Evolutionary conservation across 2,113 vertebrate species (phyloP).

Genomic region (Rhineura floridana): DNA sequence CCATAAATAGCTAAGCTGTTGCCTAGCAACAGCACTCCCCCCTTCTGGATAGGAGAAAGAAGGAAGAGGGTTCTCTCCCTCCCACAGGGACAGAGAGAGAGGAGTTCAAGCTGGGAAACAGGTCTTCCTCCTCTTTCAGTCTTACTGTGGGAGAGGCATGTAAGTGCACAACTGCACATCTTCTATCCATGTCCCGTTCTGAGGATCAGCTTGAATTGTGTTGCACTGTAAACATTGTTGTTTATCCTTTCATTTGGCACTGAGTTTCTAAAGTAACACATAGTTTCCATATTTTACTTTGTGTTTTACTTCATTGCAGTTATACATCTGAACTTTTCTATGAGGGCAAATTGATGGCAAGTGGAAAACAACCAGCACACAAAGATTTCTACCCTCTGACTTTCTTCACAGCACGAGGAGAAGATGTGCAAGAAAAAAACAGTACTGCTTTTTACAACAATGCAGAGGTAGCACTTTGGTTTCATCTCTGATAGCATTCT

Average conservation of each 20-base stretch:
- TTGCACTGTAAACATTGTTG: conserved; percentile 22
- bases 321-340: conserved; percentile 99
- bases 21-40: background rate
- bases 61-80: background rate
- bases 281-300: conserved; percentile 48
- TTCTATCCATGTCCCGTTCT: background rate
- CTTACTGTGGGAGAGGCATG: background rate
- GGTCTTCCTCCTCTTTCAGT: background rate
- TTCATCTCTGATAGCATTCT: conserved; percentile 48
- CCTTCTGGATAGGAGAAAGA: too few species aligned
- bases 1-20: background rate
- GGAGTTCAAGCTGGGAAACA: background rate
- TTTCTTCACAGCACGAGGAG: conserved; percentile 97
- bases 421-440: conserved; percentile 99
- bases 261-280: conserved; percentile 21
- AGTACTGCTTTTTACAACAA: conserved; percentile 99
- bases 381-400: conserved; percentile 98
- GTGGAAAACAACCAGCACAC: conserved; percentile 96
- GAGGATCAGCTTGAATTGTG: background rate
- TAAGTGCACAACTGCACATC: background rate
- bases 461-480: conserved; percentile 85
- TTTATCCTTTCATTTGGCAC: conserved; percentile 50
- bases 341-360: conserved; percentile 98
- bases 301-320: conserved; percentile 76
- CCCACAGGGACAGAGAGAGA: too few species aligned